phyloP scores from a whole-genome alignment of 2,797 vertebrate genomes.

The Malurus splendens region DNA sequence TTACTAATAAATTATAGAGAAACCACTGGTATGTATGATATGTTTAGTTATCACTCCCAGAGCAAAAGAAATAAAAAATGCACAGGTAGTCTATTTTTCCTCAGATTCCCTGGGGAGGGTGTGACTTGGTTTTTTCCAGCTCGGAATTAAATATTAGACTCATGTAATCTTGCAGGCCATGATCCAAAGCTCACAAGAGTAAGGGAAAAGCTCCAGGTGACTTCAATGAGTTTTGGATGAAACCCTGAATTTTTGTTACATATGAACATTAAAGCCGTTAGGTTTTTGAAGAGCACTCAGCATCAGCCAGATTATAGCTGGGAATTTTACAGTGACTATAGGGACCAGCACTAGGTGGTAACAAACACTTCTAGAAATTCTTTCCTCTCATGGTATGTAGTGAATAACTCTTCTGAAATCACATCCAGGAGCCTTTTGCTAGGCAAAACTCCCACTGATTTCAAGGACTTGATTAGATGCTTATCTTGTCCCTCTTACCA shows the following conservation, averaged over 20 bases:
- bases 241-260: conserved; percentile 44
- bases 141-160: conserved; percentile 29
- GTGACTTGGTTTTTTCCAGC: conserved; percentile 27
- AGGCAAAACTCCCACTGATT: conserved; percentile 34
- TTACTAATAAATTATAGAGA: background rate
- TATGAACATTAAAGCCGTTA: conserved; percentile 26
- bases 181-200: conserved; percentile 55
- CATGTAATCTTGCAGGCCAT: conserved; percentile 16
- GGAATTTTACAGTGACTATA: background rate
- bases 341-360: background rate
- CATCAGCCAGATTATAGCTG: background rate
- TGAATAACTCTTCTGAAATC: conserved; percentile 5
- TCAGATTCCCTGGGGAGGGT: background rate
- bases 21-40: background rate
- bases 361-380: conserved; percentile 2
- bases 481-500: conserved; percentile 41
- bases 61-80: background rate
- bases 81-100: background rate
- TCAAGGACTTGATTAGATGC: conserved; percentile 41
- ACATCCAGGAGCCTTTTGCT: conserved; percentile 15
- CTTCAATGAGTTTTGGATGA: conserved; percentile 58
- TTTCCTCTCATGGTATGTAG: background rate
- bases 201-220: conserved; percentile 54
- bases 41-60: background rate
- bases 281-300: conserved; percentile 2